A percentile compares a stretch with the other conserved stretches of the same genome.
Conservation (phyloP, 2,113 vertebrate genomes). For the Pimephales promelas region DNA sequence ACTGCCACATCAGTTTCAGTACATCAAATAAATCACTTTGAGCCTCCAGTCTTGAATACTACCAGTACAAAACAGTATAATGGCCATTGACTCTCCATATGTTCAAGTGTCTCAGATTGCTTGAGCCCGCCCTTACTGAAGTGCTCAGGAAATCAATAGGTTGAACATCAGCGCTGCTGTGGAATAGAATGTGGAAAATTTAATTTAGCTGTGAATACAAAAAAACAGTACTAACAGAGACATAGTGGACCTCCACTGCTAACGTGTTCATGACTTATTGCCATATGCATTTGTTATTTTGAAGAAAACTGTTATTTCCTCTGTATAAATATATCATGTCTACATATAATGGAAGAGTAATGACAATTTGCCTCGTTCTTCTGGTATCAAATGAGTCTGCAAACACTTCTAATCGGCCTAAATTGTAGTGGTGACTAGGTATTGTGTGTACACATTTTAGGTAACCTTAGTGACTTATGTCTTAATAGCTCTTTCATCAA, state of each 20-base stretch:
- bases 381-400: background rate
- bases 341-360: background rate
- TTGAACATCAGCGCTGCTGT: conserved; percentile 9
- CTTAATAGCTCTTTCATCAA: conserved; percentile 7
- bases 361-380: background rate
- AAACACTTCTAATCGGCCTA: background rate
- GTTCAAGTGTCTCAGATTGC: conserved; percentile 41
- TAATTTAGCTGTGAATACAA: background rate
- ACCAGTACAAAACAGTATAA: conserved; percentile 3
- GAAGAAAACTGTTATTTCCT: background rate
- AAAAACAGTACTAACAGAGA: background rate
- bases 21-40: background rate
- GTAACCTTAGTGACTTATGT: background rate
- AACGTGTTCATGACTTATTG: background rate
- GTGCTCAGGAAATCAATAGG: conserved; percentile 31
- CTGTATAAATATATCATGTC: background rate
- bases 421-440: background rate
- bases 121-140: conserved; percentile 21
- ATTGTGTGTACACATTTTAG: background rate
- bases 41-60: background rate
- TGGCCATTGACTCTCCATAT: conserved; percentile 19
- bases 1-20: background rate
- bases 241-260: background rate
- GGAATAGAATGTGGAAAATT: conserved; percentile 14
- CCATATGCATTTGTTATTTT: background rate